These are phyloP conservation scores for Hozukius guyotensis DNA, from an alignment of 2,797 vertebrate species.

Conservation along the genomic window DNA sequence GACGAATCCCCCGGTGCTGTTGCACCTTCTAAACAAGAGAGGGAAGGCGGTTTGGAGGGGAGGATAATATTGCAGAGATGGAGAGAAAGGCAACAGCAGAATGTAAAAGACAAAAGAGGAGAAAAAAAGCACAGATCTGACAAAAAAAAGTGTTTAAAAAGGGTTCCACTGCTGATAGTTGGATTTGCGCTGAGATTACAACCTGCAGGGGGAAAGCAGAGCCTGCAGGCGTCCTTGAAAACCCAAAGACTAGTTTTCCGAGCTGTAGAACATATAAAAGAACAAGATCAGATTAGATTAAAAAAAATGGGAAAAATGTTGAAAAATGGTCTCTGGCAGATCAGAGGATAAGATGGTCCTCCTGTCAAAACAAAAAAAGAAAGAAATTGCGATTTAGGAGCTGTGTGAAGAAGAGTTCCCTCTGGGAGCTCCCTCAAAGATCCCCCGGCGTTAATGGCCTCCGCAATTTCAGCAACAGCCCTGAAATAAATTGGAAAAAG, in stretches of 20 bases:
- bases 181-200: slow-evolving; percentile 72
- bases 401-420: slow-evolving; percentile 37
- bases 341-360: slow-evolving; percentile 53
- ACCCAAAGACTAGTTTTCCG: slow-evolving; percentile 34
- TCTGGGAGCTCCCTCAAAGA: slow-evolving; percentile 53
- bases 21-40: slow-evolving; percentile 65
- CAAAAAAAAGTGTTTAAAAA: slow-evolving; percentile 50
- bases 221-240: slow-evolving; percentile 65
- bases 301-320: not conserved
- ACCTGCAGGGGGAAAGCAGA: slow-evolving; percentile 44
- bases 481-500: slow-evolving; percentile 69
- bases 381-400: slow-evolving; percentile 50
- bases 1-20: slow-evolving; percentile 64
- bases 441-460: slow-evolving; percentile 54
- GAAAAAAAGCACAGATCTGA: slow-evolving; percentile 21
- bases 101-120: slow-evolving; percentile 17
- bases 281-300: slow-evolving; percentile 63
- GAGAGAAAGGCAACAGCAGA: slow-evolving; percentile 26
- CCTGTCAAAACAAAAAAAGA: slow-evolving; percentile 41
- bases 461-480: slow-evolving; percentile 60
- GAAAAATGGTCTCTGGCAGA: slow-evolving; percentile 47
- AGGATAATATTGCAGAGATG: slow-evolving; percentile 32
- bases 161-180: slow-evolving; percentile 58
- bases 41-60: slow-evolving; percentile 19
- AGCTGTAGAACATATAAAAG: slow-evolving; percentile 49